Conservation (phyloP, 1,140 invertebrate genomes). For the Bombus balteatus region DNA sequence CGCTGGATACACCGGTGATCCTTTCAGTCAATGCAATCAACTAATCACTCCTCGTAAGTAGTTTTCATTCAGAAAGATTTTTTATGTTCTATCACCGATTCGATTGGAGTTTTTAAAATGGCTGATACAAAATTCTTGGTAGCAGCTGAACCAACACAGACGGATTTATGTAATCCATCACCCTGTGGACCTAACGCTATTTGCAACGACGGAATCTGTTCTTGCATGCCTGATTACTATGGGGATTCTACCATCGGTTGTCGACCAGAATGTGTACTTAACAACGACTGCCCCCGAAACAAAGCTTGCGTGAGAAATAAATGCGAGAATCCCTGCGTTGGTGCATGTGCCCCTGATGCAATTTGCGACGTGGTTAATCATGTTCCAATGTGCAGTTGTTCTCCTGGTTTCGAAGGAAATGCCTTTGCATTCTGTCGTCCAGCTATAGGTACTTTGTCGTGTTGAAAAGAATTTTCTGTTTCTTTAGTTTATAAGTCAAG, state of each 20-base stretch:
- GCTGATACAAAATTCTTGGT: neutral
- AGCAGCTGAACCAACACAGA: conserved; percentile 40
- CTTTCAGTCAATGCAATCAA: conserved; percentile 75
- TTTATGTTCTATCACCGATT: neutral
- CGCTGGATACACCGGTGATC: conserved; percentile 83
- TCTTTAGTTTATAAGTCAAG: neutral
- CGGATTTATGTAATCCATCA: conserved; percentile 85
- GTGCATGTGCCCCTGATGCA: conserved; percentile 88
- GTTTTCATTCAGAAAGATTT: too few species aligned
- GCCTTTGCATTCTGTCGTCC: conserved; percentile 86
- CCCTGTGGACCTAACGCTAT: conserved; percentile 87
- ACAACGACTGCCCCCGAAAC: conserved; percentile 88
- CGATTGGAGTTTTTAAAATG: too few species aligned
- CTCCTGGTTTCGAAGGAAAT: conserved; percentile 87
- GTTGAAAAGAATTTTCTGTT: neutral
- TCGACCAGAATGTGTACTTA: conserved; percentile 88
- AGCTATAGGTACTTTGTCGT: conserved; percentile 71
- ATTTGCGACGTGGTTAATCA: conserved; percentile 89
- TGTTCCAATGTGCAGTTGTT: conserved; percentile 88
- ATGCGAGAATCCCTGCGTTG: conserved; percentile 88
- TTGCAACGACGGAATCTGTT: conserved; percentile 85
- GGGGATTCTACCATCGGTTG: conserved; percentile 86
- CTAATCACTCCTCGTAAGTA: conserved; percentile 36
- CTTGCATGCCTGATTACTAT: conserved; percentile 86
- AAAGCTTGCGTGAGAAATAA: conserved; percentile 88